Evolutionary conservation across 2,113 vertebrate species (phyloP).

Genomic region (Climacteris rufus): DNA sequence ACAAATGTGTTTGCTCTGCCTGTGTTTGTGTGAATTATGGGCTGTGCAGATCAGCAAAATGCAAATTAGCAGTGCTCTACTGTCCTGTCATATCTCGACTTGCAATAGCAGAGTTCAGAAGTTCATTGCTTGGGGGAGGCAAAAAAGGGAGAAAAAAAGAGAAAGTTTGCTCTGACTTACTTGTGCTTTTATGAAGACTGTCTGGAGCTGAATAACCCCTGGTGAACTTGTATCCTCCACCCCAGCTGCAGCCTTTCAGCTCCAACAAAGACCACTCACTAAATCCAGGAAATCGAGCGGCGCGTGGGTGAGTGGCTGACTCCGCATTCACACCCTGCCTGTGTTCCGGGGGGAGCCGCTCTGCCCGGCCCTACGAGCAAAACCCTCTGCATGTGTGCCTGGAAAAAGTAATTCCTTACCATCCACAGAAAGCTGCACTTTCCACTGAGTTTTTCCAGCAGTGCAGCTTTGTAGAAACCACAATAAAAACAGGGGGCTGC

Average conservation of each 20-base stretch:
- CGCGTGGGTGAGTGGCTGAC: constrained; percentile 19
- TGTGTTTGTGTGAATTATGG: constrained; percentile 22
- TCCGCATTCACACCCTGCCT: not conserved
- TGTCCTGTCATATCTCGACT: constrained; percentile 46
- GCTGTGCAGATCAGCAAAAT: not conserved
- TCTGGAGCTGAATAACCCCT: constrained; percentile 69
- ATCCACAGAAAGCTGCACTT: not conserved
- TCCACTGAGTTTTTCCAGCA: constrained; percentile 13
- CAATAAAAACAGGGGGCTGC: not conserved
- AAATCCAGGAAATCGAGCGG: constrained; percentile 52
- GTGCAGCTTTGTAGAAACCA: constrained; percentile 33
- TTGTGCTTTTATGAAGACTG: constrained; percentile 65
- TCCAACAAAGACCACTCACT: constrained; percentile 55
- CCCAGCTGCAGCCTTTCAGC: constrained; percentile 76
- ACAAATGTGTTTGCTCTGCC: not conserved
- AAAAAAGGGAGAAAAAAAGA: not conserved
- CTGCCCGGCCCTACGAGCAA: not conserved
- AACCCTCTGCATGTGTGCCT: not conserved
- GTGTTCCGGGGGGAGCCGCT: not conserved
- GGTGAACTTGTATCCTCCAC: constrained; percentile 65
- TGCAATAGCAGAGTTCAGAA: constrained; percentile 51
- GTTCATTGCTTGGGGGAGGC: constrained; percentile 5
- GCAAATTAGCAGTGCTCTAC: constrained; percentile 21
- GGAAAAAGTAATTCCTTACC: not conserved
- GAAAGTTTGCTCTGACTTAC: constrained; percentile 45